A percentile compares a stretch with the other conserved stretches of the same genome.
phyloP scores from a whole-genome alignment of 2,888 invertebrate genomes.

The Athetis lepigone region DNA sequence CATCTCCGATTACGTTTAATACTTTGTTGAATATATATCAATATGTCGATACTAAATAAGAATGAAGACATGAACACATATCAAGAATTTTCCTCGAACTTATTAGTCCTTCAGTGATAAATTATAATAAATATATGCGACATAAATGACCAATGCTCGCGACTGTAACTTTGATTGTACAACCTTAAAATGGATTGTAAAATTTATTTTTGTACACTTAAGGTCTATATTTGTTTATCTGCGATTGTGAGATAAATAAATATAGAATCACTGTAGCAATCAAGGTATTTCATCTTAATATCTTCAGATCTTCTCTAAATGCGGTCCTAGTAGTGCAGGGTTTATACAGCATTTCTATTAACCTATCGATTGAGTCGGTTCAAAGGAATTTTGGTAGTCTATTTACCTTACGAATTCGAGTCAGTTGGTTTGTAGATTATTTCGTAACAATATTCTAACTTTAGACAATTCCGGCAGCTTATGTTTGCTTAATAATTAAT shows the following conservation, averaged over 20 bases:
- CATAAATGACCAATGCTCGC: constrained; percentile 17
- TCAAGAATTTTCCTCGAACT: constrained; percentile 15
- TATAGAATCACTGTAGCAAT: constrained; percentile 12
- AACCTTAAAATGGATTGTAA: constrained; percentile 2
- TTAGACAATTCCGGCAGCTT: neutral
- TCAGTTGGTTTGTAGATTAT: constrained; percentile 8
- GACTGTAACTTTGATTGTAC: constrained; percentile 10
- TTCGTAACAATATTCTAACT: constrained; percentile 1
- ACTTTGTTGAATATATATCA: no score
- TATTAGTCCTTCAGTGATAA: constrained; percentile 6
- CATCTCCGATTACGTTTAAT: no score
- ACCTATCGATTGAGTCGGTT: constrained; percentile 15
- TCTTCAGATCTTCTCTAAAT: constrained; percentile 21
- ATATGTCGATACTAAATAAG: neutral
- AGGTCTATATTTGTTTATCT: constrained; percentile 12
- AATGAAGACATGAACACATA: neutral
- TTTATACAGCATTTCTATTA: constrained; percentile 27
- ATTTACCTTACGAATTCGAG: constrained; percentile 6
- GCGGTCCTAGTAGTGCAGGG: constrained; percentile 24
- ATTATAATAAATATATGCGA: constrained; percentile 14
- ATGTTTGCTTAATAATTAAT: no score
- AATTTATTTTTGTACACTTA: neutral
- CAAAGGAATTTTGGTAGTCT: constrained; percentile 21
- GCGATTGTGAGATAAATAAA: neutral
- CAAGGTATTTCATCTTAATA: constrained; percentile 25